Base-by-base conservation (phyloP, 2,113 vertebrate species). In the Pristiophorus japonicus region DNA sequence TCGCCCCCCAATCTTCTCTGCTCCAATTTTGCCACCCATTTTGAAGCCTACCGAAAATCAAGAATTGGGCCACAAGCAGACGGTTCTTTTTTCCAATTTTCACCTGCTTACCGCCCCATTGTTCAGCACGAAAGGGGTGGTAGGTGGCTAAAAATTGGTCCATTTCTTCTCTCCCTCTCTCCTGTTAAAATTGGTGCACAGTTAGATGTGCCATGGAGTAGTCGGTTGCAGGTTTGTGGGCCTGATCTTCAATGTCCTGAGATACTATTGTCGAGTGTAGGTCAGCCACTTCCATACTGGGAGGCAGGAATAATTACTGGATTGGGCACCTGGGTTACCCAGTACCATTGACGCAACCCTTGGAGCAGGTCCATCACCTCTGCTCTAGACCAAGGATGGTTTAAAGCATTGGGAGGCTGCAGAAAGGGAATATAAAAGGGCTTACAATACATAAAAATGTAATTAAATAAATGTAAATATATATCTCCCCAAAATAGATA, bases 391-490 rank as follows among this genome's bases (percentile, higher is more conserved):
- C n/a, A 62, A 14, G 16, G 7, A 59, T 90, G 10, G 0, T n/a
- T n/a, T 91, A 38, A 38, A 16, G 59, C 55, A 92, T 63, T 63
- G n/a, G 75, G 75, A 91, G 59, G 22, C 12, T 34, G 63, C 12
- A 38, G 88, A n/a, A 63, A 91, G 34, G 18, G 12, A 63, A 63
- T n/a, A 7, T 55, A 91, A 91, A 91, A n/a, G 88, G 4, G 4
- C 34, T 91, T 91, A 62, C 34, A 30, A 6, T 38, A 62, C 55
- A n/a, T 63, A 38, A 12, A n/a, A n/a, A n/a, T n/a, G n/a, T n/a
- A n/a, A n/a, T n/a, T n/a, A n/a, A 91, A 91, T 91, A 38, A 6
- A 91, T 91, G 62, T 59, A 63, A 91, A 63, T 91, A 63, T 63
- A n/a, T 91, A 62, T 30, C 22, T 91, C 55, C 51, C 55, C 88